Base-by-base conservation (phyloP, 1,140 invertebrate species). In the Musca domestica region DNA sequence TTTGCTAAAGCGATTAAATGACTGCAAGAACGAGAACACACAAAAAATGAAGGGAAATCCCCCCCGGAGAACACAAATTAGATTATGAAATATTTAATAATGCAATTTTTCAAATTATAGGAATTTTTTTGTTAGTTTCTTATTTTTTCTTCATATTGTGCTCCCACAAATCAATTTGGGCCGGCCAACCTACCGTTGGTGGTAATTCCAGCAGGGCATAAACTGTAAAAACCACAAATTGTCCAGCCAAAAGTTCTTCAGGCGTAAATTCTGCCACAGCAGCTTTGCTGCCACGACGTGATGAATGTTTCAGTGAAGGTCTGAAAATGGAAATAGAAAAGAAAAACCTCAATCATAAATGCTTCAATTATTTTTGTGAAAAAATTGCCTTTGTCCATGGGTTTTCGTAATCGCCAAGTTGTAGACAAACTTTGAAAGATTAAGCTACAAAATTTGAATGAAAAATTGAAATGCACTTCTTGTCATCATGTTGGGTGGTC, bases 181-280 rank as follows among this genome's bases (percentile, higher is more conserved):
- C 41, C 6, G 22, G n/a, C 23, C n/a, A 30, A 73, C 76, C 74
- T 70, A 80, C 78, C 47, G 78, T 71, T 41, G 76, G 73, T 22
- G 73, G 74, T 77, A 88, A 72, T 74, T 91, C 90, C 66, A 92
- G 80, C 72, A 91, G 80, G 1, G 90, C 90, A 74, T 91, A 91
- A 12, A 91, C 86, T 6, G 90, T 91, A 17, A 90, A 85, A 0
- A 90, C 90, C 46, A 92, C 82, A 76, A 92, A 90, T 80, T 87
- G 89, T 0, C 88, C 90, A 52, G 86, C 86, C 14, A 91, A 84
- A 51, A 84, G 81, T 65, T 87, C 84, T 20, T 86, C 84, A 5
- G 78, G 76, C 19, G 74, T 70, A 63, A 70, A 70, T 20, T 64
- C 67, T 3, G 71, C 58, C 3, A 66, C 69, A 5, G 25, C 69